Evolutionary conservation across 2,888 invertebrate species (phyloP).

Genomic region (Agonopterix alstromeriana): DNA sequence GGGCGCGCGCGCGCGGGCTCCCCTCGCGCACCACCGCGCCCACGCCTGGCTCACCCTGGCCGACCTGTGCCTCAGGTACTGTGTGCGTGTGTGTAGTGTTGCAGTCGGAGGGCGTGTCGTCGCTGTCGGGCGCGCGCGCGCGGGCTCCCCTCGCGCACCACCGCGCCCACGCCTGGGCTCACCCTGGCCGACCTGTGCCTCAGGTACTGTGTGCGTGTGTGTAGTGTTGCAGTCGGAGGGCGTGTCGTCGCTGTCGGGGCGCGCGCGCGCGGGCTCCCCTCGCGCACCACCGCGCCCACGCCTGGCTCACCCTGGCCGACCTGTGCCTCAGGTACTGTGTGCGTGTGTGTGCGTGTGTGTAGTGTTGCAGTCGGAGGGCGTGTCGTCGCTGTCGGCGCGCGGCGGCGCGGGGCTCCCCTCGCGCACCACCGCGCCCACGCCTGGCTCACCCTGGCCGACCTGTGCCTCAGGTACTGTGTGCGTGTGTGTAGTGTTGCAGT

Average conservation of each 20-base stretch:
- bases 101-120: constrained; percentile 59
- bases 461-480: background rate
- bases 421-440: constrained; percentile 32
- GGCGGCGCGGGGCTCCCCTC: constrained; percentile 19
- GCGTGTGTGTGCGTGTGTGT: background rate
- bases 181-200: constrained; percentile 91
- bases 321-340: background rate
- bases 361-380: constrained; percentile 17
- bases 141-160: constrained; percentile 19
- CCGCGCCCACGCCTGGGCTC: constrained; percentile 80
- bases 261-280: constrained; percentile 16
- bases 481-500: constrained; percentile 6
- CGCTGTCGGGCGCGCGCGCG: constrained; percentile 19
- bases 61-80: constrained; percentile 82
- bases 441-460: constrained; percentile 91
- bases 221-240: background rate
- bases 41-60: constrained; percentile 87
- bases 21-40: constrained; percentile 23
- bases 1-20: constrained; percentile 20
- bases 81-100: background rate
- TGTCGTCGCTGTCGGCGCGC: constrained; percentile 17
- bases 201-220: constrained; percentile 5
- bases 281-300: constrained; percentile 28
- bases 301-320: constrained; percentile 91
- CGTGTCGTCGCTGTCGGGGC: constrained; percentile 9